phyloP scores from a whole-genome alignment of 2,113 vertebrate species.

The Hymenochirus boettgeri region DNA sequence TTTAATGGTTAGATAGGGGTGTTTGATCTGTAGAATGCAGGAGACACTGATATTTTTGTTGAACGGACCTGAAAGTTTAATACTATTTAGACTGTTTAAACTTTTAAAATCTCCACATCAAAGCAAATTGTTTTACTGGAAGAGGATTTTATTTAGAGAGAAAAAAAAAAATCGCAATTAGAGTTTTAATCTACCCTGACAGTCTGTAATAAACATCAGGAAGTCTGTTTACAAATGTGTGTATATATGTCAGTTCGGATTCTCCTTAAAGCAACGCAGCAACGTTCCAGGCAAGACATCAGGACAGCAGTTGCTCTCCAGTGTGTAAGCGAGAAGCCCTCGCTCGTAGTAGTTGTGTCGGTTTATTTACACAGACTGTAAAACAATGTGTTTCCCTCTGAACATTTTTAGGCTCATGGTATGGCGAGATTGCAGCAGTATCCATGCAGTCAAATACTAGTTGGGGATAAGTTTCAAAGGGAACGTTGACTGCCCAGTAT shows the following conservation, averaged over 20 bases:
- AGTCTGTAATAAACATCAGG: no score
- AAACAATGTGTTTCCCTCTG: conserved; percentile 59
- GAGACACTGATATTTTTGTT: no score
- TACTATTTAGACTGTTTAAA: no score
- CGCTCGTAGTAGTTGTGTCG: conserved; percentile 5
- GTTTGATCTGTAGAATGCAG: no score
- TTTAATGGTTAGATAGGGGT: no score
- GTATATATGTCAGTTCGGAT: no score
- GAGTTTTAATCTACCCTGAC: no score
- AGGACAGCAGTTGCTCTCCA: neutral
- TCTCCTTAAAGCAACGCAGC: neutral
- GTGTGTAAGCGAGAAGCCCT: conserved; percentile 14
- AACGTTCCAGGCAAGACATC: neutral
- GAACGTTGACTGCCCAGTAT: conserved; percentile 75
- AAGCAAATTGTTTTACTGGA: no score
- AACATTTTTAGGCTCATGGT: conserved; percentile 57
- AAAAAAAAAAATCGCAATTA: no score
- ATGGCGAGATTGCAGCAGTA: conserved; percentile 59
- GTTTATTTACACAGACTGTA: conserved; percentile 42
- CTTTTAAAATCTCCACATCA: no score
- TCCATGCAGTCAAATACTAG: conserved; percentile 60
- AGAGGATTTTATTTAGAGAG: no score
- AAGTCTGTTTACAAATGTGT: conserved; percentile 2
- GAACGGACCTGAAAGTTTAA: no score
- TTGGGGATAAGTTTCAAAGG: conserved; percentile 79